Evolutionary conservation across 1,140 invertebrate species (phyloP), one percentile per base, ranked within the genome.

Genomic region (Babylonia areolata): DNA sequence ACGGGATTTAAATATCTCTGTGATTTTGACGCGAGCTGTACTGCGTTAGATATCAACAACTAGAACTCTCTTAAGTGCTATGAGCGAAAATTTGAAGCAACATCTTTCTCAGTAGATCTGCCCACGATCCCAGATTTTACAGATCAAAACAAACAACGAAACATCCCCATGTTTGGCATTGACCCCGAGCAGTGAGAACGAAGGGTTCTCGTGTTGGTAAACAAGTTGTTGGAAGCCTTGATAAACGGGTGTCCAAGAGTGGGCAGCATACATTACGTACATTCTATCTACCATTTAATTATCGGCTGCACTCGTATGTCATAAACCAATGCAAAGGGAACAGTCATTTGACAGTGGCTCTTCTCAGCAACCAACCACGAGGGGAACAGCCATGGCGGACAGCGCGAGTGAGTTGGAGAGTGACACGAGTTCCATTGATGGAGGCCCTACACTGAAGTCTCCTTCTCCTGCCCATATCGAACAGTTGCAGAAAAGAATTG

Each of bases 401-500:
- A 97, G 97, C 93, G 97, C 97, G 87, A 97, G 96, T 91, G 94
- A 94, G 86, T 90, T 94, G 42, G 97, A 98, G 94, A 97, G 97
- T 91, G 97, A 98, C 92, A 97, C 97, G 11, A 98, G 97, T 94
- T 98, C 97, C 46, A 96, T 99, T 90, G 98, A 99, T 95, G 98
- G 98, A 84, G 97, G 97, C 73, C 97, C 91, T 42, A 90, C 90
- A 69, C 85, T 89, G 78, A 92, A 92, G 88, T 89, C 91, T 15
- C 87, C 90, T 3, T 91, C 93, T 15, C 90, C 91, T 35, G 90
- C 89, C 31, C 90, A 91, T 31, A 73, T 91, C n/a, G 94, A 99
- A 95, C 98, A 99, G 92, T 95, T 99, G 75, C 97, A 98, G 92
- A 99, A 99, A 95, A 96, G 98, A 91, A 98, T 99, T 87, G 98